A percentile compares a stretch with the other conserved stretches of the same genome.
phyloP scores from a whole-genome alignment of 2,888 invertebrate genomes.

The Agrochola lychnidis region DNA sequence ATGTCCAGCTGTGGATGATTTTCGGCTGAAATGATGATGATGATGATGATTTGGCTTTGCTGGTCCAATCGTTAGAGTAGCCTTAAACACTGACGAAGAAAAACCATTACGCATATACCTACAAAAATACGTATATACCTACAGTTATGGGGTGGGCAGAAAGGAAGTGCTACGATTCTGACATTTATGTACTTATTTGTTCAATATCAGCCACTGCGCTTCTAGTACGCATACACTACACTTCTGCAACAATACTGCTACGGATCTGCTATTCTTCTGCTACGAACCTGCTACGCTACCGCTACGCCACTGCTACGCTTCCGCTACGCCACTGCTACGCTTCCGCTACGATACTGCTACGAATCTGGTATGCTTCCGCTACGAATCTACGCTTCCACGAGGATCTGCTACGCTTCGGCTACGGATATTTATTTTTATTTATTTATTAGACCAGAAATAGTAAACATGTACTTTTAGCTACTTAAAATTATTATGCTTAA shows the following conservation, averaged over 20 bases:
- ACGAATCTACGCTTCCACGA: neutral
- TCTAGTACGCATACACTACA: neutral
- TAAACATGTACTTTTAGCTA: too few relatives aligned
- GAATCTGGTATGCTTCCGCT: neutral
- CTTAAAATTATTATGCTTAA: too few relatives aligned
- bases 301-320: neutral
- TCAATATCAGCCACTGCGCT: neutral
- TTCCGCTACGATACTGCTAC: neutral
- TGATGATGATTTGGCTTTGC: too few relatives aligned
- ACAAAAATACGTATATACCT: slow-evolving; percentile 1
- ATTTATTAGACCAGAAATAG: too few relatives aligned
- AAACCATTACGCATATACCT: neutral
- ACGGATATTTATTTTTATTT: too few relatives aligned
- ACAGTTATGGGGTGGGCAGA: neutral
- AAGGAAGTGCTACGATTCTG: neutral
- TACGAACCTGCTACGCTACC: neutral
- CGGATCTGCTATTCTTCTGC: neutral
- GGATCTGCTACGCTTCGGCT: neutral
- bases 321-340: neutral
- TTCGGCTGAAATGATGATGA: too few relatives aligned
- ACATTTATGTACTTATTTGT: neutral
- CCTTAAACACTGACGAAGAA: neutral
- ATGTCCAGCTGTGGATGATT: too few relatives aligned
- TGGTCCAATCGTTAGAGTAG: too few relatives aligned
- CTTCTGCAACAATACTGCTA: neutral